Conservation (phyloP, 2,888 invertebrate species). For the Xanthia icteritia region DNA sequence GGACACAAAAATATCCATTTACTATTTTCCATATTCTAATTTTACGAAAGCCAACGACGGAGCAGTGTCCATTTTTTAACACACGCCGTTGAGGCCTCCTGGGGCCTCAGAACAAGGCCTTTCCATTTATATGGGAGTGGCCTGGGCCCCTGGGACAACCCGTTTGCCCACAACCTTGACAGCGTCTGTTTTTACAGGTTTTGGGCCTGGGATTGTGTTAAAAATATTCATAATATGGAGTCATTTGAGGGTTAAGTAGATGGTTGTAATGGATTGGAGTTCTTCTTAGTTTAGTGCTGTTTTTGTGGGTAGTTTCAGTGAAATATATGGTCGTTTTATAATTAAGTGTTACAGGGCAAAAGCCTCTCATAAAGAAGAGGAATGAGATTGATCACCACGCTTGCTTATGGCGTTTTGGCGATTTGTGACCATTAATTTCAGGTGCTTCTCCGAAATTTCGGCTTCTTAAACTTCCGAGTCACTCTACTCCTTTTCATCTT, state of each 20-base stretch:
- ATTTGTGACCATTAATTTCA: background rate
- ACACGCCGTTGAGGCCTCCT: constrained; percentile 41
- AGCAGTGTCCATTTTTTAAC: constrained; percentile 66
- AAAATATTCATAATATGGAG: constrained; percentile 59
- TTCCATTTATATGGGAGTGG: constrained; percentile 68
- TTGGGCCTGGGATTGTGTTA: constrained; percentile 43
- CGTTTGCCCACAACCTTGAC: constrained; percentile 57
- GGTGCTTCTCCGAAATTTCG: too few relatives aligned
- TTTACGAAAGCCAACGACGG: constrained; percentile 39
- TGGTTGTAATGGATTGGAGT: constrained; percentile 48
- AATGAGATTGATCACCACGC: background rate
- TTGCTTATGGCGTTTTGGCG: background rate
- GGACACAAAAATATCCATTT: constrained; percentile 25
- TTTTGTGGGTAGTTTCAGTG: constrained; percentile 24
- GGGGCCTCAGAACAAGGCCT: constrained; percentile 62
- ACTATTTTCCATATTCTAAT: constrained; percentile 62
- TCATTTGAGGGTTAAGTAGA: constrained; percentile 37
- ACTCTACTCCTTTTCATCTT: too few relatives aligned
- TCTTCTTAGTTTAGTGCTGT: constrained; percentile 35
- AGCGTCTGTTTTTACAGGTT: constrained; percentile 52
- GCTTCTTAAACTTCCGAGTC: too few relatives aligned
- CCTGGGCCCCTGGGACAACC: constrained; percentile 55
- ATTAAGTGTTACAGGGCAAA: background rate
- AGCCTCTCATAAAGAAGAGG: too few relatives aligned
- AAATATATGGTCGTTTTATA: background rate